Evolutionary conservation across 2,113 vertebrate genomes (phyloP).

Genomic region (Oenanthe melanoleuca): DNA sequence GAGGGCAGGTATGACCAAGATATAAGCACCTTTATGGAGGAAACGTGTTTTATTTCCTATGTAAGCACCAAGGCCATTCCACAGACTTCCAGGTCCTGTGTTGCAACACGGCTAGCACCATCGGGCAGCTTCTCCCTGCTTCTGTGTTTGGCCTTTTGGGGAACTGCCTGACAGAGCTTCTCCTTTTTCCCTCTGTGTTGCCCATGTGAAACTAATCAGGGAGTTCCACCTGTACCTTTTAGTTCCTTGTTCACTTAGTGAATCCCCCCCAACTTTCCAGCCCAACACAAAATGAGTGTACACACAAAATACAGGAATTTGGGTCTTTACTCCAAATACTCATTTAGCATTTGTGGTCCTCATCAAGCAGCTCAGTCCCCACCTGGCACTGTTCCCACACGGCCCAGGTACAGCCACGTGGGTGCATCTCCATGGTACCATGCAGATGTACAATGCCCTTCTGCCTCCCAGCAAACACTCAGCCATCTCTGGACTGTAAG

Average conservation of each 20-base stretch:
- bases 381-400: background rate
- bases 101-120: background rate
- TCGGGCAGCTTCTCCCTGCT: background rate
- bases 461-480: background rate
- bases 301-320: background rate
- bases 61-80: background rate
- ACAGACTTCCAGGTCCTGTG: background rate
- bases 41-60: background rate
- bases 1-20: background rate
- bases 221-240: background rate
- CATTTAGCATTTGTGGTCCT: background rate
- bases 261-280: background rate
- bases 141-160: background rate
- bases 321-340: background rate
- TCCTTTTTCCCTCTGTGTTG: background rate
- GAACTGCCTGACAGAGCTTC: background rate
- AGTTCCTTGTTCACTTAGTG: background rate
- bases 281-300: background rate
- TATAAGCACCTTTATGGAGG: rapidly evolving
- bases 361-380: background rate
- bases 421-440: rapidly evolving
- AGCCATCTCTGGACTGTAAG: background rate
- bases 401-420: rapidly evolving
- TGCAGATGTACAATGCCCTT: background rate
- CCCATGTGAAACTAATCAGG: background rate